Evolutionary conservation across 2,888 invertebrate species (phyloP).

Genomic region (Leptarthrus brevirostris): DNA sequence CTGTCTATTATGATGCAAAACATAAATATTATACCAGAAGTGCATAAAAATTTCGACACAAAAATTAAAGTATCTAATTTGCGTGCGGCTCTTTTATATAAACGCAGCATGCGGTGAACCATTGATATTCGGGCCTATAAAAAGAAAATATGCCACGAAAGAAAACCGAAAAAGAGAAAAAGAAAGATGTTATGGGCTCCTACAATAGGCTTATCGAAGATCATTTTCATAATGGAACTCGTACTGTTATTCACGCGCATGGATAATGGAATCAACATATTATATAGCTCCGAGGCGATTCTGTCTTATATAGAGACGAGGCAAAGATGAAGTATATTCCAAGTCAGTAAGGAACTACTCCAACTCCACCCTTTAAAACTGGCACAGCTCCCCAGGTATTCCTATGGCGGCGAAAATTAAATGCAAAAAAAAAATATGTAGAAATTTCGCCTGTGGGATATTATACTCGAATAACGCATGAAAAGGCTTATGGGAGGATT

Average conservation of each 20-base stretch:
- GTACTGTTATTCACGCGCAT: conserved; percentile 40
- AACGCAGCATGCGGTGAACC: conserved; percentile 13
- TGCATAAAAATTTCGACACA: background rate
- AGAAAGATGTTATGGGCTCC: conserved; percentile 16
- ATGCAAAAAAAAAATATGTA: conserved; percentile 14
- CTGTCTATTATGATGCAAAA: conserved; percentile 6
- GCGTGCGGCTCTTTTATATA: conserved; percentile 29
- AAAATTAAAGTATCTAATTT: background rate
- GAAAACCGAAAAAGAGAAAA: conserved; percentile 15
- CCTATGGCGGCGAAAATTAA: conserved; percentile 28
- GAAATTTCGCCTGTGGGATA: conserved; percentile 23
- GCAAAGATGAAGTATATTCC: conserved; percentile 2
- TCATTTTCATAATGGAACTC: conserved; percentile 47
- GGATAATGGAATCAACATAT: conserved; percentile 19
- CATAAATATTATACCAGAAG: background rate
- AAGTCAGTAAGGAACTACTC: background rate
- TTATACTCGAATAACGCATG: background rate
- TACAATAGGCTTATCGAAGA: conserved; percentile 45
- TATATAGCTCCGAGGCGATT: conserved; percentile 11
- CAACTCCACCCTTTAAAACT: conserved; percentile 15
- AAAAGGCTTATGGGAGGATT: background rate
- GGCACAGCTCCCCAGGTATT: conserved; percentile 25
- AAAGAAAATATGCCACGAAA: conserved; percentile 7
- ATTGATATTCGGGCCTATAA: conserved; percentile 7
- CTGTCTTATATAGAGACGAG: background rate